A percentile compares a stretch with the other conserved stretches of the same genome.
Conservation (phyloP, 64 coral and sea anemone genomes). For the Astreopora myriophthalma region DNA sequence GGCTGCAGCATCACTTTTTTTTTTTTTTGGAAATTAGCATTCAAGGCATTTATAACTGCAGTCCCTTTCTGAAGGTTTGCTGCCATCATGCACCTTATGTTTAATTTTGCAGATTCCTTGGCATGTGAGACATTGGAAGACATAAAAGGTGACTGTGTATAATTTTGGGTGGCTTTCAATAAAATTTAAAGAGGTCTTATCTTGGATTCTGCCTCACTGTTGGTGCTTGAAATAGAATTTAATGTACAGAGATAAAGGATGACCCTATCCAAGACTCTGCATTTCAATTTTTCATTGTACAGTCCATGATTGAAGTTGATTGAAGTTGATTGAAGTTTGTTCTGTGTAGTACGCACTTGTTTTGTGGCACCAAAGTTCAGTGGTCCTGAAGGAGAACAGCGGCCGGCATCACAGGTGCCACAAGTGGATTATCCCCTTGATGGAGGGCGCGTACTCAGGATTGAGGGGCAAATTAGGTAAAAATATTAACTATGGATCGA, state of each 20-base stretch:
- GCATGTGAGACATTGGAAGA: constrained; percentile 78
- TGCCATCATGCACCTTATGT: background rate
- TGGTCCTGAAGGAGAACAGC: constrained; percentile 82
- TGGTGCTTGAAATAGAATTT: background rate
- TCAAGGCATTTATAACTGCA: too few relatives aligned
- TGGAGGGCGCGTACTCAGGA: constrained; percentile 90
- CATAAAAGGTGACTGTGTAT: constrained; percentile 99
- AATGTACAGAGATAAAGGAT: too few relatives aligned
- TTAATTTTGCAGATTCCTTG: constrained; percentile 55
- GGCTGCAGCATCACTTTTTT: too few relatives aligned
- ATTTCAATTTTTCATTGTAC: too few relatives aligned
- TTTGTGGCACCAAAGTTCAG: constrained; percentile 99
- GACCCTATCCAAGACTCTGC: too few relatives aligned
- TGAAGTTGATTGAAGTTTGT: background rate
- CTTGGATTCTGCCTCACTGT: too few relatives aligned
- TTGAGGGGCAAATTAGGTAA: constrained; percentile 98
- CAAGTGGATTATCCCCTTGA: constrained; percentile 95
- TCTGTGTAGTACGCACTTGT: constrained; percentile 80
- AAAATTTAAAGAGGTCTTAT: background rate
- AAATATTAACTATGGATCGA: background rate
- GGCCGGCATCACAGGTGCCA: constrained; percentile 86
- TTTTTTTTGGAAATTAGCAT: background rate
- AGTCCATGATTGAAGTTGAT: too few relatives aligned
- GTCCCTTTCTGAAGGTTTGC: too few relatives aligned
- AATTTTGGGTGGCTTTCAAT: background rate